phyloP scores from a whole-genome alignment of 2,113 vertebrate genomes.

The Callocephalon fimbriatum region DNA sequence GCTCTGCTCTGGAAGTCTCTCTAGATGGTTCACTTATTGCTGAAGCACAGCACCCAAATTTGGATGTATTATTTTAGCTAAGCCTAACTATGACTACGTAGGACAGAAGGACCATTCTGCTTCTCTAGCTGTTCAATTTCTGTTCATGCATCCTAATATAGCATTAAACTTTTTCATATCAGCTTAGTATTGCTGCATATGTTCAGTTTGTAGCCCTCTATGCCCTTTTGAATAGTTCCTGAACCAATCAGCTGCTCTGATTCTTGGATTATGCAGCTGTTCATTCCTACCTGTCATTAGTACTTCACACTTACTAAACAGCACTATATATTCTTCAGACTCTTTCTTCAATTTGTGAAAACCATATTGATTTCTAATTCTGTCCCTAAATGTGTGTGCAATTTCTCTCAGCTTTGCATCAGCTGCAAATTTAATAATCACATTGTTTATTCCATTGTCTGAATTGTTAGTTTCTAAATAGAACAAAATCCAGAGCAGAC shows the following conservation, averaged over 20 bases:
- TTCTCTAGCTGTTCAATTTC: not conserved
- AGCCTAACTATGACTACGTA: not conserved
- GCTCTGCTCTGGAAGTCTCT: not conserved
- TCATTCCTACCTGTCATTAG: not conserved
- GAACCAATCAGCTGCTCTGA: not conserved
- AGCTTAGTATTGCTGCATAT: not conserved
- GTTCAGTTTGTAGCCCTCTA: not conserved
- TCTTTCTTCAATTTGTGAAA: not conserved
- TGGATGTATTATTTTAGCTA: not conserved
- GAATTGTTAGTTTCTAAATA: not conserved
- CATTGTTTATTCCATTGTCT: not conserved
- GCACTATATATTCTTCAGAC: not conserved
- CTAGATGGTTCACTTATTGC: not conserved
- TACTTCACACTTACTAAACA: not conserved
- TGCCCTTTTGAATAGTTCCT: not conserved
- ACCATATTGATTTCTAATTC: not conserved
- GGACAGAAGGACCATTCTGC: not conserved
- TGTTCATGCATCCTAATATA: not conserved
- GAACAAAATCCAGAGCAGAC: not conserved
- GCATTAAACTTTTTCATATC: not conserved
- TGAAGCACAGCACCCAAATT: not conserved
- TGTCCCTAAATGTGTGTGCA: not conserved
- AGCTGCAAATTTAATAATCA: not conserved
- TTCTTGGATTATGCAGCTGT: not conserved
- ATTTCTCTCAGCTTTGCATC: not conserved